A percentile compares a stretch with the other conserved stretches of the same genome.
Evolutionary conservation across 2,888 invertebrate genomes (phyloP).

Genomic region (Smittia sp.): DNA sequence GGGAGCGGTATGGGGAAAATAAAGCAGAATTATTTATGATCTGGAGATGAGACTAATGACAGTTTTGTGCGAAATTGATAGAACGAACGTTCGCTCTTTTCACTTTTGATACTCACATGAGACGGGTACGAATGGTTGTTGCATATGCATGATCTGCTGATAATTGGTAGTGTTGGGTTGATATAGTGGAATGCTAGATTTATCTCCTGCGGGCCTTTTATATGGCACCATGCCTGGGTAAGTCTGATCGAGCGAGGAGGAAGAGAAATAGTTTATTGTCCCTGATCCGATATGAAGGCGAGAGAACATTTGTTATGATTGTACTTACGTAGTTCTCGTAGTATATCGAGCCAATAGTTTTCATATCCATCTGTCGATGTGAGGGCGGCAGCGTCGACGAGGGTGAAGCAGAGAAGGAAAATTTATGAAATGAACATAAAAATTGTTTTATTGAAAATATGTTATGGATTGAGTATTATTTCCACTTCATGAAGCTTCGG

Average conservation of each 20-base stretch:
- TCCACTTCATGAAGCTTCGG: neutral
- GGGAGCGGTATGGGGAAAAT: neutral
- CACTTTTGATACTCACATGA: conserved; percentile 64
- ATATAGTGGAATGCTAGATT: conserved; percentile 94
- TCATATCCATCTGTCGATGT: conserved; percentile 81
- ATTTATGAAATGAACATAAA: conserved; percentile 15
- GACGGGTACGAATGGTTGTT: conserved; percentile 95
- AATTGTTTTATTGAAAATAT: conserved; percentile 48
- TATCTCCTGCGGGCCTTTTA: conserved; percentile 93
- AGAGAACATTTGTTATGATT: neutral
- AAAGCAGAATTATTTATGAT: conserved; percentile 29
- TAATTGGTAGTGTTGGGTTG: conserved; percentile 88
- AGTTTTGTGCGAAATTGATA: conserved; percentile 21
- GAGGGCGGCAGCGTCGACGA: neutral
- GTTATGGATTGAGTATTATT: neutral
- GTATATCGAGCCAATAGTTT: conserved; percentile 93
- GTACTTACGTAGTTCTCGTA: conserved; percentile 92
- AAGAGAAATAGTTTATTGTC: conserved; percentile 23
- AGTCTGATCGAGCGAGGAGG: neutral
- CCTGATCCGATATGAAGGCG: neutral
- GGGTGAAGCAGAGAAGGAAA: conserved; percentile 21
- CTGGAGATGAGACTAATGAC: conserved; percentile 37
- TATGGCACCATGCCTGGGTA: conserved; percentile 88
- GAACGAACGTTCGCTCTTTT: neutral
- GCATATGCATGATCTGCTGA: conserved; percentile 91